Conservation (phyloP, 2,888 invertebrate species). For the Ariolimax columbianus region DNA sequence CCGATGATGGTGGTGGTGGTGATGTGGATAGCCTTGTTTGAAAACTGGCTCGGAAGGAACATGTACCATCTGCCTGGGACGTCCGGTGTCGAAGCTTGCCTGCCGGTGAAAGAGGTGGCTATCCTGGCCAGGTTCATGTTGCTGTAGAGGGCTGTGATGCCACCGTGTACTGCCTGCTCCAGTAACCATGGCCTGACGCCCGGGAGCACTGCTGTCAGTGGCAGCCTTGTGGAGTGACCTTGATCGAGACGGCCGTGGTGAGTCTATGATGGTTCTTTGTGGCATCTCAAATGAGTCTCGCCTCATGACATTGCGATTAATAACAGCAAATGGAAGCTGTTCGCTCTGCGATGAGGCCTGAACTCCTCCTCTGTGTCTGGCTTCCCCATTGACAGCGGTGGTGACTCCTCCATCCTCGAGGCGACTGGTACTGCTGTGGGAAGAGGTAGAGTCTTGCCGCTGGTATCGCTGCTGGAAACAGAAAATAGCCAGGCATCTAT, state of each 20-base stretch:
- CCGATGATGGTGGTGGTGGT: constrained; percentile 40
- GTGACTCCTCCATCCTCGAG: constrained; percentile 63
- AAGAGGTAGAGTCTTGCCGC: constrained; percentile 74
- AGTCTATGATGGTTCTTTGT: constrained; percentile 62
- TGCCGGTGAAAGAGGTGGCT: constrained; percentile 48
- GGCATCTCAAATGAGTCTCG: constrained; percentile 61
- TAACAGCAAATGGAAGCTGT: constrained; percentile 63
- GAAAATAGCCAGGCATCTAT: background rate
- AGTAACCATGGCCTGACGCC: constrained; percentile 52
- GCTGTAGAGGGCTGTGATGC: constrained; percentile 56
- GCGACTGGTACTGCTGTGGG: constrained; percentile 68
- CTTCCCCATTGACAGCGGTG: constrained; percentile 64
- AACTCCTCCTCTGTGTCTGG: constrained; percentile 71
- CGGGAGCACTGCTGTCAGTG: constrained; percentile 51
- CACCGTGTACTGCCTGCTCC: constrained; percentile 34
- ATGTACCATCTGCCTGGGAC: constrained; percentile 31
- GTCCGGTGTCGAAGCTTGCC: constrained; percentile 50
- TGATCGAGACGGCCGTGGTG: constrained; percentile 65
- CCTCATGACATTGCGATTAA: constrained; percentile 63
- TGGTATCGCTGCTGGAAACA: constrained; percentile 66
- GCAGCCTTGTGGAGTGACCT: constrained; percentile 55
- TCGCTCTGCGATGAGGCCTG: constrained; percentile 61
- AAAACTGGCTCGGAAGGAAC: constrained; percentile 36
- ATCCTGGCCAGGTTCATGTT: constrained; percentile 55
- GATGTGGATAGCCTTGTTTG: constrained; percentile 15